A percentile compares a stretch with the other conserved stretches of the same genome.
Conservation (phyloP, 2,113 vertebrate species). For the Charadrius vociferus region DNA sequence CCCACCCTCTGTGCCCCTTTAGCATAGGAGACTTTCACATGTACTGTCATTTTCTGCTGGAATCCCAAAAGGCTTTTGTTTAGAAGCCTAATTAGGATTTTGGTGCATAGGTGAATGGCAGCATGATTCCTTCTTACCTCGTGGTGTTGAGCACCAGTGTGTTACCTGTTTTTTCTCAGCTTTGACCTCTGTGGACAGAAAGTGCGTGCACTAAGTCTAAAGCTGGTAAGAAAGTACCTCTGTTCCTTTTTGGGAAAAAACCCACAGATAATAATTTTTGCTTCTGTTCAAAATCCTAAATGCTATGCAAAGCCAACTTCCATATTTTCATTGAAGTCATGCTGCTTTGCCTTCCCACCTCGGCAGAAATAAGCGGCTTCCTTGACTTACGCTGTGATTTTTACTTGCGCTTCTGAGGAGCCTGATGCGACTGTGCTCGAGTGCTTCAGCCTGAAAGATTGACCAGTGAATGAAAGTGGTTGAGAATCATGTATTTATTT, state of each 20-base stretch:
- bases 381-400: not conserved
- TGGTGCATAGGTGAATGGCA: not conserved
- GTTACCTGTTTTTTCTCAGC: not conserved
- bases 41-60: not conserved
- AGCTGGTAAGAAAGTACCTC: not conserved
- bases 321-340: not conserved
- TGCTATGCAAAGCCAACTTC: rapidly evolving
- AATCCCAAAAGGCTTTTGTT: not conserved
- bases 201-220: not conserved
- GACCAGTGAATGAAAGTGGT: not conserved
- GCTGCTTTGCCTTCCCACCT: not conserved
- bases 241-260: not conserved
- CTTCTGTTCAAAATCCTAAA: not conserved
- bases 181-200: not conserved
- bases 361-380: not conserved
- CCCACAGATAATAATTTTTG: not conserved
- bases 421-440: not conserved
- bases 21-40: not conserved
- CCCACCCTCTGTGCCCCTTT: not conserved
- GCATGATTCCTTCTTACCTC: not conserved
- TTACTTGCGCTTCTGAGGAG: not conserved
- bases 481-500: not conserved
- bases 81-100: not conserved
- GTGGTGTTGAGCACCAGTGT: rapidly evolving
- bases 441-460: not conserved